Conservation (phyloP, 2,797 vertebrate species). For the Chelonia mydas region DNA sequence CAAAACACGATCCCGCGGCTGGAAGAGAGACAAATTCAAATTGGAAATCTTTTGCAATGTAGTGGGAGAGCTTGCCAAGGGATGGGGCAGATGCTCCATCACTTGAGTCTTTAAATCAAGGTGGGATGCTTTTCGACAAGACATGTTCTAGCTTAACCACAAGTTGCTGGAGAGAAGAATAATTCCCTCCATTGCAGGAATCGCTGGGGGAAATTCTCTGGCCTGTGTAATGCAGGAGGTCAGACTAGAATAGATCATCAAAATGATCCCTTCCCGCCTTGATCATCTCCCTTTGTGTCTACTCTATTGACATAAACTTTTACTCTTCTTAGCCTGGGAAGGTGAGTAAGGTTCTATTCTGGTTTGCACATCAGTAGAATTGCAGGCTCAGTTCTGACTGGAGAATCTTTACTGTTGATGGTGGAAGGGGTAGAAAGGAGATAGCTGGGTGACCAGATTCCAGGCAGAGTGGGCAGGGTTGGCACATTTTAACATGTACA, state of each 20-base stretch:
- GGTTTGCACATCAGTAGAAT: not conserved
- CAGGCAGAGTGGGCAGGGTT: not conserved
- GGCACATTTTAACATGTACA: not conserved
- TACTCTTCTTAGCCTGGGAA: not conserved
- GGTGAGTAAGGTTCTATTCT: not conserved
- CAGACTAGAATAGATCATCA: not conserved
- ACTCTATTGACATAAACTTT: not conserved
- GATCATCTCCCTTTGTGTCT: not conserved
- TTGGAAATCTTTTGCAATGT: not conserved
- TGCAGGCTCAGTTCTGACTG: not conserved
- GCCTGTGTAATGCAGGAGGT: not conserved
- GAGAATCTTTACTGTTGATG: not conserved
- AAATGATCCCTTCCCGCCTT: not conserved
- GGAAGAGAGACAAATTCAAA: not conserved
- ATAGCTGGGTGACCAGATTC: not conserved
- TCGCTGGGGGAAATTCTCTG: not conserved
- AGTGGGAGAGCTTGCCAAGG: not conserved
- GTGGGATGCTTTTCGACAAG: not conserved
- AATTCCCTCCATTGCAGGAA: not conserved
- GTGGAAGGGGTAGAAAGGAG: not conserved
- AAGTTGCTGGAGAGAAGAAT: not conserved
- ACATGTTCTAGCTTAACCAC: not conserved
- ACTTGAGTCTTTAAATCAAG: not conserved
- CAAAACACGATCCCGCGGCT: not conserved
- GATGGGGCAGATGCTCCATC: not conserved